A percentile compares a stretch with the other conserved stretches of the same genome.
These are phyloP conservation scores for Mormyrus hasselquistii DNA, from an alignment of 2,797 vertebrate species.

Conservation along the genomic window DNA sequence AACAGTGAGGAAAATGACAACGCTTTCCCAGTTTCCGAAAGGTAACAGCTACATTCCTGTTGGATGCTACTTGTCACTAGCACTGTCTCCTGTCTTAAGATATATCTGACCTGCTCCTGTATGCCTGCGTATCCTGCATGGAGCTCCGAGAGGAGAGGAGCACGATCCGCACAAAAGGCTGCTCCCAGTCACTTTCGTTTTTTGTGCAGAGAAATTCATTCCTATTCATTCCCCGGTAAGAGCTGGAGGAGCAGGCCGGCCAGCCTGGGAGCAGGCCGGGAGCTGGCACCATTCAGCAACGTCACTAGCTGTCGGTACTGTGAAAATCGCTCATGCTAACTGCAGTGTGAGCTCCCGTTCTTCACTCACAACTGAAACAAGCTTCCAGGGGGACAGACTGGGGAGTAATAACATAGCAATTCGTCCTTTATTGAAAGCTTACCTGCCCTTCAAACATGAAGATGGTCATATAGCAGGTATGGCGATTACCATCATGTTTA, in stretches of 20 bases:
- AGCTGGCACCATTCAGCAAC: not conserved
- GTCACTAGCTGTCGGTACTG: not conserved
- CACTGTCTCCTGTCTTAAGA: not conserved
- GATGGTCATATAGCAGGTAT: not conserved
- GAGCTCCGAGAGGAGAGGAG: not conserved
- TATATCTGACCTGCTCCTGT: not conserved
- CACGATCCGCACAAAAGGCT: not conserved
- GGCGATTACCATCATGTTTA: not conserved
- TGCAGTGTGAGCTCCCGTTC: not conserved
- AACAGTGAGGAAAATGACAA: too few species aligned
- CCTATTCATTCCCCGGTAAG: not conserved
- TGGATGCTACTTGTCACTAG: not conserved
- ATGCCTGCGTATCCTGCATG: not conserved
- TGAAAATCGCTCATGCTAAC: not conserved
- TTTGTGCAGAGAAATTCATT: not conserved
- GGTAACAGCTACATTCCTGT: not conserved
- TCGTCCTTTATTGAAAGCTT: not conserved
- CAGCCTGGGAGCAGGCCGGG: not conserved
- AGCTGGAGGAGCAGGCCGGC: not conserved
- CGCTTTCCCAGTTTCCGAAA: not conserved
- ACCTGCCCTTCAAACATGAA: not conserved
- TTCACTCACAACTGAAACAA: not conserved
- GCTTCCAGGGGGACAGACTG: not conserved
- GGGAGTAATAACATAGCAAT: not conserved
- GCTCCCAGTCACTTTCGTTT: not conserved